Evolutionary conservation across 2,113 vertebrate genomes (phyloP).

Genomic region (Chunga burmeisteri): DNA sequence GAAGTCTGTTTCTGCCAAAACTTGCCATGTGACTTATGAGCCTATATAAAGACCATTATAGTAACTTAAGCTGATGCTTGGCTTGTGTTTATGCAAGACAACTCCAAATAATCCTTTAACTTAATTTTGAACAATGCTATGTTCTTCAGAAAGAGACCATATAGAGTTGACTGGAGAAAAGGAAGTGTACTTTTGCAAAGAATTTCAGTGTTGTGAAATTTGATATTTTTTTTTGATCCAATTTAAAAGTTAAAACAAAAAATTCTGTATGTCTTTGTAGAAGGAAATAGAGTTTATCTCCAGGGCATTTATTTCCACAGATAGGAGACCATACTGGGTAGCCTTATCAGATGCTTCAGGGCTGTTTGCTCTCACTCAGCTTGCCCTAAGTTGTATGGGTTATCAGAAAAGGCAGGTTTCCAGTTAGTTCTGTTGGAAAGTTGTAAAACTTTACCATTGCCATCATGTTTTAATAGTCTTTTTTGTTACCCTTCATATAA

Average conservation of each 20-base stretch:
- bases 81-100: constrained; percentile 33
- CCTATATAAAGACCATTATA: not conserved
- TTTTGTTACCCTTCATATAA: not conserved
- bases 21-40: not conserved
- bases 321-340: not conserved
- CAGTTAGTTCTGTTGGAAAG: not conserved
- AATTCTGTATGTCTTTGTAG: not conserved
- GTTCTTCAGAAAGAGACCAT: not conserved
- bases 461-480: not conserved
- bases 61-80: constrained; percentile 43
- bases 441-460: not conserved
- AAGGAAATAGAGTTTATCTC: not conserved
- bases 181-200: not conserved
- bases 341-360: not conserved
- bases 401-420: not conserved
- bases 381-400: not conserved
- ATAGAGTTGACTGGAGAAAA: not conserved
- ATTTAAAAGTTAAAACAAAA: not conserved
- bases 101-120: constrained; percentile 38
- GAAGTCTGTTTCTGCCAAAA: constrained; percentile 30
- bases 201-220: not conserved
- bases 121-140: not conserved
- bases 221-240: not conserved
- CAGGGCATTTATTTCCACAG: not conserved
- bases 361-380: not conserved